These are phyloP conservation scores for Calcarius lapponicus DNA, from an alignment of 2,797 vertebrate genomes.

Conservation along the genomic window DNA sequence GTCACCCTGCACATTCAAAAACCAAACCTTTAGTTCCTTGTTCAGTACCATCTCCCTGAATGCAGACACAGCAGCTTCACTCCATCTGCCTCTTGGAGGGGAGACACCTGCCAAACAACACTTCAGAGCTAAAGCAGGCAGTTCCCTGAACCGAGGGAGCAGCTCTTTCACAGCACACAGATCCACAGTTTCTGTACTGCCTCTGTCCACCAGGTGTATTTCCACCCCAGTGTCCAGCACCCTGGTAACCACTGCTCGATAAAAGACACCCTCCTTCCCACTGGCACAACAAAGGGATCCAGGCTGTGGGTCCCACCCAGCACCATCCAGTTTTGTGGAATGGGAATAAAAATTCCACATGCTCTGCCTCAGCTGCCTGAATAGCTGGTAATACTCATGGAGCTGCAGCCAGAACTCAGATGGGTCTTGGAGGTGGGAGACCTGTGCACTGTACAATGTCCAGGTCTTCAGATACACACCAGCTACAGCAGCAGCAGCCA, in stretches of 20 bases:
- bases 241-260: slow-evolving; percentile 80
- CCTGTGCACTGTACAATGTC: slow-evolving; percentile 72
- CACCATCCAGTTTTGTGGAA: slow-evolving; percentile 50
- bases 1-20: slow-evolving; percentile 72
- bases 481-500: background rate
- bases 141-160: slow-evolving; percentile 77
- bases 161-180: slow-evolving; percentile 75
- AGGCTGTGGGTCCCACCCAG: slow-evolving; percentile 72
- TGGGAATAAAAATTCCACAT: slow-evolving; percentile 82
- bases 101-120: slow-evolving; percentile 82
- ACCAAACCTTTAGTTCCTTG: slow-evolving; percentile 79
- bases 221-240: slow-evolving; percentile 66
- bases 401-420: slow-evolving; percentile 91
- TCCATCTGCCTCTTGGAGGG: slow-evolving; percentile 82
- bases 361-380: slow-evolving; percentile 77
- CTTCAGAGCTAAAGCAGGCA: slow-evolving; percentile 84
- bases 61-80: slow-evolving; percentile 75
- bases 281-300: slow-evolving; percentile 86
- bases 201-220: slow-evolving; percentile 86
- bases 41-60: slow-evolving; percentile 84
- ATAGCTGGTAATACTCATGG: slow-evolving; percentile 71
- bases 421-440: slow-evolving; percentile 82
- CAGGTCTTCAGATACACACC: slow-evolving; percentile 60
- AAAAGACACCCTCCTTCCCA: slow-evolving; percentile 82
- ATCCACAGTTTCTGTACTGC: slow-evolving; percentile 80